Evolutionary conservation across 2,888 invertebrate species (phyloP).

Genomic region (Brachylomia viminalis): DNA sequence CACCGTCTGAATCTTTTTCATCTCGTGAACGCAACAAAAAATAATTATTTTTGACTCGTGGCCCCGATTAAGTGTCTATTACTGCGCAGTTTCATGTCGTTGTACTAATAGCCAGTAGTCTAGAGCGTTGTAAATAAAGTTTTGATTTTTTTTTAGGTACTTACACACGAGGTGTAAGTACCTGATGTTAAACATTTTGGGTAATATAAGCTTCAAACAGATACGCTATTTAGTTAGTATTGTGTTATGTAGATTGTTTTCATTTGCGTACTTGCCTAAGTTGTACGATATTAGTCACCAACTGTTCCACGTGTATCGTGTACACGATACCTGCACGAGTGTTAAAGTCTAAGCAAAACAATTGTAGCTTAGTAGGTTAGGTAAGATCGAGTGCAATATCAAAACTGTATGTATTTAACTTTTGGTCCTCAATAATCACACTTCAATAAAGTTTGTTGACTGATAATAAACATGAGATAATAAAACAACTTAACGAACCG

Average conservation of each 20-base stretch:
- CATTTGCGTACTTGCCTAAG: background rate
- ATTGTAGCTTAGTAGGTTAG: background rate
- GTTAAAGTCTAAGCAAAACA: background rate
- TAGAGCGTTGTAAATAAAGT: conserved; percentile 43
- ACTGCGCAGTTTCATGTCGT: conserved; percentile 70
- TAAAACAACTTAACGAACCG: conserved; percentile 64
- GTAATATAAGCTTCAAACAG: conserved; percentile 14
- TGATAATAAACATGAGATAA: conserved; percentile 70
- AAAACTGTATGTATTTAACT: conserved; percentile 32
- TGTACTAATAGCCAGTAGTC: conserved; percentile 44
- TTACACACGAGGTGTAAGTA: conserved; percentile 29
- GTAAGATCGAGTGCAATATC: conserved; percentile 29
- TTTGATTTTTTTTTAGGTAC: conserved; percentile 51
- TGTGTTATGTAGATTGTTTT: background rate
- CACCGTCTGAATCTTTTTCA: conserved; percentile 71
- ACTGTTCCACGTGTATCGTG: conserved; percentile 9
- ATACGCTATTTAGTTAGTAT: background rate
- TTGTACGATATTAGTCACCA: conserved; percentile 10
- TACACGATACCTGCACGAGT: background rate
- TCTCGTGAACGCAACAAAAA: conserved; percentile 68
- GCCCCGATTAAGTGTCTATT: conserved; percentile 66
- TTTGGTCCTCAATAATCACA: conserved; percentile 55
- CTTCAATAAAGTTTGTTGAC: conserved; percentile 72
- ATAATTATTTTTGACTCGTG: conserved; percentile 64
- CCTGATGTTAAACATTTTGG: conserved; percentile 21